Base-by-base conservation (phyloP, 2,888 invertebrate species). In the Acanthosepion pharaonis region DNA sequence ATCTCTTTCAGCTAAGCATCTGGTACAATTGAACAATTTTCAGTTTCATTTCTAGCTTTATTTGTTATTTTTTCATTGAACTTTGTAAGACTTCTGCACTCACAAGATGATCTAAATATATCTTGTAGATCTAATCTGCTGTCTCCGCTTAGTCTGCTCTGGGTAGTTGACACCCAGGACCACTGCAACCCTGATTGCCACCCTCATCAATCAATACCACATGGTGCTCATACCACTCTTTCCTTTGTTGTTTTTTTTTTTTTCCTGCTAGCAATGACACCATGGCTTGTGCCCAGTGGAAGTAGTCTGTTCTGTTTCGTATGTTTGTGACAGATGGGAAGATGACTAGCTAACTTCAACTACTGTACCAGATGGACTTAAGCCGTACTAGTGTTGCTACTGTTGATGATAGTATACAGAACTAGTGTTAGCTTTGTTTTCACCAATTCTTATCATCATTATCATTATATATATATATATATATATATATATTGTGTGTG, bases 311-410 rank as follows among this genome's bases (percentile, higher is more conserved):
- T n/a, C 78, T 78, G 78, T 33, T 78, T 78, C 9, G 15, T n/a
- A n/a, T n/a, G 28, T n/a, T 78, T 78, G 78, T 95, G 33, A 94
- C 92, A 91, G 42, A 91, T 94, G 48, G 48, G 59, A 5, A 28
- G 64, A 48, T 94, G 11, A 23, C 59, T 94, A 48, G 51, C 42
- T 78, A 53, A 33, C 59, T 78, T 94, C 11, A 18, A 28, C 94
- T 25, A 94, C 48, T 94, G 55, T 42, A 64, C 42, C 48, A 94
- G 64, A 59, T 33, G 28, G 25, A 64, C 51, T 55, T 28, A 94
- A 94, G 8, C 18, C 2, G 33, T 94, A 53, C n/a, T 78, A n/a
- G 11, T 78, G 11, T 78, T n/a, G 23, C n/a, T 78, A 78, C 78
- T 11, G 9, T 78, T 25, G 78, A 78, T 28, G 78, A n/a, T 78